Base-by-base conservation (phyloP, 2,797 vertebrate species). In the Acipenser ruthenus region DNA sequence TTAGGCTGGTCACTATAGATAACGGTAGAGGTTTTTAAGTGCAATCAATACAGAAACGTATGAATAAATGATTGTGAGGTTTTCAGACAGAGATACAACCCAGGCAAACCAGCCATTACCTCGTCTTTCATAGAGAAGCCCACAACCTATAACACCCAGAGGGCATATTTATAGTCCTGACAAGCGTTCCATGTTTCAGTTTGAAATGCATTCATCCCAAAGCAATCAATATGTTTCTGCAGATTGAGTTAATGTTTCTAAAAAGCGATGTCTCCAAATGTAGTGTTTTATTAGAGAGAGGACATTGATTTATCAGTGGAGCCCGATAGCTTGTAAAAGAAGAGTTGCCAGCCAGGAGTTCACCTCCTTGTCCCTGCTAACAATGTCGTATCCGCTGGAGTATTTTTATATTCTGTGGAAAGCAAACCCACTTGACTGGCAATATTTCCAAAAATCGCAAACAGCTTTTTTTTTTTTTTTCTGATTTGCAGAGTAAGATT, bases 211-310 rank as follows among this genome's bases (percentile, higher is more conserved):
- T 60, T 18, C 8, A n/a, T 18, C 47, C 60, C 60, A 23, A 62
- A 58, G 3, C 8, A 23, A 62, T 62, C 13, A 62, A 62, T 62
- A 62, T 23, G 60, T 62, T 62, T 62, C 60, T 62, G 60, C 60
- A 62, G 60, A 62, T 62, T 37, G 60, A 23, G 60, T 62, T 23
- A 62, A 37, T 62, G 18, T 37, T 62, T 37, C 60, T 62, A 18
- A 62, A 62, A 23, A 62, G 60, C 23, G 8, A 48, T 23, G 60
- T 37, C 60, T 62, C 60, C 3, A 7, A 62, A 62, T 37, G 18
- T 10, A 62, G 10, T 62, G 18, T 37, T 62, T 23, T 37, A 62
- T 62, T 62, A 62, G 13, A 18, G 60, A 62, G 60, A 7, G 60
- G 13, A 62, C 60, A 23, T 47, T 62, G 18, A 62, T 62, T 62